Evolutionary conservation across 2,113 vertebrate genomes (phyloP).

Genomic region (Recurvirostra avosetta): DNA sequence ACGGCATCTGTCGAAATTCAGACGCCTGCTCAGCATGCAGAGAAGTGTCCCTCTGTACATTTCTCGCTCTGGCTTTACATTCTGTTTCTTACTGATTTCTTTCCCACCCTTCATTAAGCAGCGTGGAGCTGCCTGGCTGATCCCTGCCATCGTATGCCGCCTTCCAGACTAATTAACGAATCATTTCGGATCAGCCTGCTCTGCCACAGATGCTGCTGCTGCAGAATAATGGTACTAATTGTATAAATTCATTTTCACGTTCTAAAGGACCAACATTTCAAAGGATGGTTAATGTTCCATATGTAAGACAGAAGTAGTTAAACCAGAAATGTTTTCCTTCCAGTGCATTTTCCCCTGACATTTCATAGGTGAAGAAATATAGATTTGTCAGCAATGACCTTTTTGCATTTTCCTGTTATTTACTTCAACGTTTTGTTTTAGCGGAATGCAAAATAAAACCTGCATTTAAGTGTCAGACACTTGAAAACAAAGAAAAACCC

Average conservation of each 20-base stretch:
- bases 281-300: neutral
- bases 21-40: neutral
- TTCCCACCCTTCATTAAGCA: slow-evolving; percentile 27
- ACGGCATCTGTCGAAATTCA: neutral
- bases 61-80: neutral
- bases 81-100: neutral
- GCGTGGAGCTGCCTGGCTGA: neutral
- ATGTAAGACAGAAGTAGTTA: neutral
- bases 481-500: neutral
- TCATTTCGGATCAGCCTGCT: neutral
- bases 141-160: neutral
- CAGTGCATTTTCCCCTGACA: neutral
- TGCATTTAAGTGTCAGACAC: neutral
- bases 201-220: slow-evolving; percentile 21
- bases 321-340: neutral
- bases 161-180: neutral
- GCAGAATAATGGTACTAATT: neutral
- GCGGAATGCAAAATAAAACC: neutral
- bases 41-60: neutral
- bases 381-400: neutral
- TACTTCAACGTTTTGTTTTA: neutral
- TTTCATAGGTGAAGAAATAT: neutral
- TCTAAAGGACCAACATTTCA: slow-evolving; percentile 15
- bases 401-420: neutral
- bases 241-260: neutral